Base-by-base conservation (phyloP, 2,797 vertebrate species). In the Chelonia mydas region DNA sequence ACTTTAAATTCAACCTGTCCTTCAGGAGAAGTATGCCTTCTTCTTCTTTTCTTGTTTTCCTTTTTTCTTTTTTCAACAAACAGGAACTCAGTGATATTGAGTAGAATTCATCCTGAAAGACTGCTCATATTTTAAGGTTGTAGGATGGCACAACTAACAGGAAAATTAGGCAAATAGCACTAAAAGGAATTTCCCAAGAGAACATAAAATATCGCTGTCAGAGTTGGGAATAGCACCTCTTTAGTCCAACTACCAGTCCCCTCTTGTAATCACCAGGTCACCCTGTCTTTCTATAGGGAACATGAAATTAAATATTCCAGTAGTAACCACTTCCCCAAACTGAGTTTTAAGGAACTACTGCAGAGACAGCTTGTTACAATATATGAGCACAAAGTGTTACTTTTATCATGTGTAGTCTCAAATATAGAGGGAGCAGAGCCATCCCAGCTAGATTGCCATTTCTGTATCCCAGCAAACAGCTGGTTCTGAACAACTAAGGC, bases 161-260 rank as follows among this genome's bases (percentile, higher is more conserved):
- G 25, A 33, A 37, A 80, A 85, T 8, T 7, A 86, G 9, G 5
- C 13, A 3, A 1, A 11, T 49, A 33, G 49, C 61, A 77, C 1
- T 28, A n/a, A 79, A 84, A 53, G 3, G 0, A 87, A 51, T 83
- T 84, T 50, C 3, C 68, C 1, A 0, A 3, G 49, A 68, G 79
- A 74, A 49, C 68, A 37, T 5, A 8, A 57, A 61, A 49, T 37
- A 5, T 50, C 86, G 80, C 41, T 83, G 23, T 5, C 2, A 0
- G 0, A 16, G 6, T 2, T 78, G 49, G 6, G 78, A 91, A 13
- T 3, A 37, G 45, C 49, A 3, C 0, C 1, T 17, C 25, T 90
- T 87, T 61, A 6, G 1, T 85, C 59, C 5, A 1, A 1, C 19
- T 21, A 41, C 37, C 54, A 55, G 21, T 27, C 54, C 54, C 21